These are phyloP conservation scores for Fissipunctia ypsillon DNA, from an alignment of 2,888 invertebrate genomes.

Conservation along the genomic window DNA sequence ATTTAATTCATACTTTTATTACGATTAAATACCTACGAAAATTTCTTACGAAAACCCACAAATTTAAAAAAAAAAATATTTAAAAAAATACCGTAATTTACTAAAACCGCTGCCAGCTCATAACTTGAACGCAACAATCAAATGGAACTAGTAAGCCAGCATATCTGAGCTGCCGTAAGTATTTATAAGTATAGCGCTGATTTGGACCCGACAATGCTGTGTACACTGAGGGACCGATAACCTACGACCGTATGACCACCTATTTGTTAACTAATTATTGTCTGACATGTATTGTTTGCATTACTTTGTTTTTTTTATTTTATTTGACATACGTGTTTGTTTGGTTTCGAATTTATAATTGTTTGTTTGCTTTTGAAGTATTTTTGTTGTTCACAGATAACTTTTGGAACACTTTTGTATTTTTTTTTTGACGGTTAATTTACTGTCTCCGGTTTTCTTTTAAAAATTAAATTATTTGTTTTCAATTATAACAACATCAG, in stretches of 20 bases:
- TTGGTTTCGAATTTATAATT: not conserved
- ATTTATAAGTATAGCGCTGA: slow-evolving; percentile 85
- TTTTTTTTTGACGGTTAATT: not conserved
- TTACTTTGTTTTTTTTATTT: slow-evolving; percentile 50
- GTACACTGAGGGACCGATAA: slow-evolving; percentile 80
- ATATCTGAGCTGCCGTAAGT: slow-evolving; percentile 79
- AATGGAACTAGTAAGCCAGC: slow-evolving; percentile 69
- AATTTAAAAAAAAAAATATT: too few species aligned
- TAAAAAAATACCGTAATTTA: not conserved
- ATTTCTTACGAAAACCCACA: too few species aligned
- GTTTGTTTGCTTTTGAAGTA: not conserved
- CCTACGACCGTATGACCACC: slow-evolving; percentile 74
- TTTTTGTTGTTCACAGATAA: not conserved
- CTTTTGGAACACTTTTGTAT: not conserved
- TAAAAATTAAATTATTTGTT: not conserved
- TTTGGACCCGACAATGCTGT: slow-evolving; percentile 80
- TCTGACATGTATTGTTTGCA: slow-evolving; percentile 58
- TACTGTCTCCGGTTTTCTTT: not conserved
- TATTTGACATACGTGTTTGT: slow-evolving; percentile 16
- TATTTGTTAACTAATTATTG: slow-evolving; percentile 76
- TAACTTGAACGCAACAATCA: slow-evolving; percentile 59
- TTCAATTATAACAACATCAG: not conserved
- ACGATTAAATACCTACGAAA: too few species aligned
- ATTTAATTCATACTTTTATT: too few species aligned
- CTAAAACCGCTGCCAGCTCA: slow-evolving; percentile 58